Conservation (phyloP, 2,888 invertebrate species). For the Xanthorhoe spadicearia region DNA sequence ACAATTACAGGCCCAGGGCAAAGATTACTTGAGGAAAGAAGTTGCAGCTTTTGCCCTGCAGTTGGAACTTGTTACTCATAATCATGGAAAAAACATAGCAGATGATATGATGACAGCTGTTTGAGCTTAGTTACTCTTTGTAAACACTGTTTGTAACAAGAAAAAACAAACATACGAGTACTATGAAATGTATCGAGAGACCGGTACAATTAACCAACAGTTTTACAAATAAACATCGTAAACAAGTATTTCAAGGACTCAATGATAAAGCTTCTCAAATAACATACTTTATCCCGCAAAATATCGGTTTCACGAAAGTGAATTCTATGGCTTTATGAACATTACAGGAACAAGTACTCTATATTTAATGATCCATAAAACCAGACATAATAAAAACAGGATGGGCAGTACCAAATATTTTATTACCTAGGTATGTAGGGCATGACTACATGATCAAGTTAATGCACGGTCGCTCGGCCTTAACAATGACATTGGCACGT, state of each 20-base stretch:
- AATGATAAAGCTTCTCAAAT: slow-evolving; percentile 4
- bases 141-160: too few relatives aligned
- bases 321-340: slow-evolving; percentile 28
- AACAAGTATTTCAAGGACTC: not conserved
- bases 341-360: slow-evolving; percentile 34
- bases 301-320: slow-evolving; percentile 33
- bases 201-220: not conserved
- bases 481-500: not conserved
- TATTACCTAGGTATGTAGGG: slow-evolving; percentile 12
- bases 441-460: not conserved
- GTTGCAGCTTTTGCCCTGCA: too few relatives aligned
- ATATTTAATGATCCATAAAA: slow-evolving; percentile 38
- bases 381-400: slow-evolving; percentile 37
- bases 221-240: not conserved
- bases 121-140: too few relatives aligned
- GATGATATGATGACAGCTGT: too few relatives aligned
- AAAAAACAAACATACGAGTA: too few relatives aligned
- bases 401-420: slow-evolving; percentile 31
- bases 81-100: too few relatives aligned
- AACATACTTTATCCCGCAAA: slow-evolving; percentile 30
- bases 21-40: too few relatives aligned
- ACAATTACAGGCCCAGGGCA: too few relatives aligned
- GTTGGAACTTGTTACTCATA: too few relatives aligned
- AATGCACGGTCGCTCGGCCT: not conserved
- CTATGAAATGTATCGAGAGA: too few relatives aligned